phyloP scores from a whole-genome alignment of 2,113 vertebrate genomes.

The Pyxicephalus adspersus region DNA sequence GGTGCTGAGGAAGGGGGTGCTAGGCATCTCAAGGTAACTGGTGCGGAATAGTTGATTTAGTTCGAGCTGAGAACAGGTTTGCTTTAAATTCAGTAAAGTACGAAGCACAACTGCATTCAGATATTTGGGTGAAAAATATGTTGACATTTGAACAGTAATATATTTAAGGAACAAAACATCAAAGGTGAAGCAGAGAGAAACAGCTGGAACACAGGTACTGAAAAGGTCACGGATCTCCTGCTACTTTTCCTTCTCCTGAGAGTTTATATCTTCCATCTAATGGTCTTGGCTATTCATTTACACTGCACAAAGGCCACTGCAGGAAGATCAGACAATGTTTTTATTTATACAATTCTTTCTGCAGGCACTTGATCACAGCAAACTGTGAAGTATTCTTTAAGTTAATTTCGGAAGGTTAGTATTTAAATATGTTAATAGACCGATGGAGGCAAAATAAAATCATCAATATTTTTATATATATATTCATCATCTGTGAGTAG shows the following conservation, averaged over 20 bases:
- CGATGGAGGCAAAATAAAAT: no score
- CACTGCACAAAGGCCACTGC: constrained; percentile 3
- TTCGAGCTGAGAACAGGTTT: no score
- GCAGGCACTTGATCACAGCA: background rate
- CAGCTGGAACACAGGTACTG: background rate
- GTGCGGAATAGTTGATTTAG: no score
- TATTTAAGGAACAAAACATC: constrained; percentile 29
- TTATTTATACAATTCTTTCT: background rate
- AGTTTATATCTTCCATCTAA: background rate
- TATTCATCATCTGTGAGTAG: no score
- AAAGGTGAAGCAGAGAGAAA: constrained; percentile 22
- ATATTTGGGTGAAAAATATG: background rate
- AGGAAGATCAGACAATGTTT: background rate
- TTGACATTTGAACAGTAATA: constrained; percentile 41
- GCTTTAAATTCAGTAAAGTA: background rate
- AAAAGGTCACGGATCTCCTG: constrained; percentile 32
- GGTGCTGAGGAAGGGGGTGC: no score
- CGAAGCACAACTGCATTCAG: background rate
- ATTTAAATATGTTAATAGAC: no score
- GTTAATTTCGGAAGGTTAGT: no score
- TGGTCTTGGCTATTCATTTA: constrained; percentile 27
- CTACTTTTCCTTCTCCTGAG: constrained; percentile 3
- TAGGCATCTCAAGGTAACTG: no score
- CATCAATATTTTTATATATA: no score
- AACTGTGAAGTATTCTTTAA: background rate